Evolutionary conservation across 2,797 vertebrate species (phyloP).

Genomic region (Myotis pilosus): DNA sequence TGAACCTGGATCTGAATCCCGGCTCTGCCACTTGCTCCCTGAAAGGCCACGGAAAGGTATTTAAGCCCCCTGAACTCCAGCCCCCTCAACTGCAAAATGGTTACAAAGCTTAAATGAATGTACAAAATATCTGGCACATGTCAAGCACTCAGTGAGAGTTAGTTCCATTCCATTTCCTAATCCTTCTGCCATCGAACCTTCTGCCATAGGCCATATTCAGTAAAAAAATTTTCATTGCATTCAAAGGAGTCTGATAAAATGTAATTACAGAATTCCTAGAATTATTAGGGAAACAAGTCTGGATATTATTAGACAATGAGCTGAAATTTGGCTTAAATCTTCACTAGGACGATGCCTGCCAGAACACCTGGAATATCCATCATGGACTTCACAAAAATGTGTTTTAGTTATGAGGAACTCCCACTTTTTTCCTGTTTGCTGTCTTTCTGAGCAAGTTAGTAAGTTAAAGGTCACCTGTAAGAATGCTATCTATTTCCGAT

Average conservation of each 20-base stretch:
- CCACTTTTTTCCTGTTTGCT: constrained; percentile 50
- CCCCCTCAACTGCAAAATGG: not conserved
- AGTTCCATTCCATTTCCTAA: not conserved
- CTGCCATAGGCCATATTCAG: not conserved
- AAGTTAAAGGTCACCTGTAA: constrained; percentile 28
- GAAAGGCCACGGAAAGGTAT: not conserved
- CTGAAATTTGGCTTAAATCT: constrained; percentile 17
- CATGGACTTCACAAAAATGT: not conserved
- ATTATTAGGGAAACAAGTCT: not conserved
- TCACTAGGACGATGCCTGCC: not conserved
- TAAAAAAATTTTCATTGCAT: not conserved
- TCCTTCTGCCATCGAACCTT: not conserved
- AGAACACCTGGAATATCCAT: constrained; percentile 30
- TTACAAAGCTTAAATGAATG: not conserved
- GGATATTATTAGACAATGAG: not conserved
- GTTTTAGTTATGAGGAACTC: not conserved
- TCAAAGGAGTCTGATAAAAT: not conserved
- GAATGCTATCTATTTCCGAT: not conserved
- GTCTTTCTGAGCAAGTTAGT: constrained; percentile 3
- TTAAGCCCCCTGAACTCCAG: not conserved
- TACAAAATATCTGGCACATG: not conserved
- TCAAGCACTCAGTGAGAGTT: not conserved
- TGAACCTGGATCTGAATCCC: not conserved
- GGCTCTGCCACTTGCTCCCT: not conserved
- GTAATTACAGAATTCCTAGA: not conserved